Evolutionary conservation across 92 coral and sea anemone species (phyloP).

Genomic region (Zoanthus solanderi): DNA sequence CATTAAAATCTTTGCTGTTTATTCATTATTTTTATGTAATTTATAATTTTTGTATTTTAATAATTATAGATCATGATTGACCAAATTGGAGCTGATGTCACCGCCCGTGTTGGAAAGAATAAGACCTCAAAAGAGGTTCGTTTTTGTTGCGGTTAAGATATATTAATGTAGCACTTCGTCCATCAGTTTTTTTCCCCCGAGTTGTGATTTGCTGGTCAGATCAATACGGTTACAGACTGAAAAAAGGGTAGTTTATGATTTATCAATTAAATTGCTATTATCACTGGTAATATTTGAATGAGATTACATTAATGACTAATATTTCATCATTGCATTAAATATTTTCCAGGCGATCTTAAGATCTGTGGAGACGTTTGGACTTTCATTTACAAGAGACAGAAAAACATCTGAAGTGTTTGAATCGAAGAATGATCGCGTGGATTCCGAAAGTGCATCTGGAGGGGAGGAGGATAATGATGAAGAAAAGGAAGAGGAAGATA

Average conservation of each 20-base stretch:
- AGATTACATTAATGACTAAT: not conserved
- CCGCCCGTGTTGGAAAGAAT: slow-evolving; percentile 69
- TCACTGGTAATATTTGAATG: not conserved
- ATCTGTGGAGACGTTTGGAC: slow-evolving; percentile 29
- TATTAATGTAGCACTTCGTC: not conserved
- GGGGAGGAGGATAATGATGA: slow-evolving; percentile 5
- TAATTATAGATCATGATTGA: slow-evolving; percentile 74
- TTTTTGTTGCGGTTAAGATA: not conserved
- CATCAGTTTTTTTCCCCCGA: too few relatives aligned
- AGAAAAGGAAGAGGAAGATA: not conserved
- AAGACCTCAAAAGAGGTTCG: slow-evolving; percentile 68
- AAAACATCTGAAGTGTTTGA: not conserved
- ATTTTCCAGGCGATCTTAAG: slow-evolving; percentile 14
- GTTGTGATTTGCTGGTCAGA: too few relatives aligned
- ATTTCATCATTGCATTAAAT: not conserved
- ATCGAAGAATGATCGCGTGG: not conserved
- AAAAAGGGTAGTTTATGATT: too few relatives aligned
- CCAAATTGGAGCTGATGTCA: slow-evolving; percentile 71
- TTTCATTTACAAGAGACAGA: not conserved
- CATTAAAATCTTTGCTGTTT: too few relatives aligned
- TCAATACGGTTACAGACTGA: too few relatives aligned
- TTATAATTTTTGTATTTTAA: too few relatives aligned
- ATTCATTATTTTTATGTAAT: too few relatives aligned
- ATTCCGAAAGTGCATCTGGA: slow-evolving; percentile 1
- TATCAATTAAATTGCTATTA: not conserved